phyloP scores from a whole-genome alignment of 2,113 vertebrate species.

The Cervus canadensis region DNA sequence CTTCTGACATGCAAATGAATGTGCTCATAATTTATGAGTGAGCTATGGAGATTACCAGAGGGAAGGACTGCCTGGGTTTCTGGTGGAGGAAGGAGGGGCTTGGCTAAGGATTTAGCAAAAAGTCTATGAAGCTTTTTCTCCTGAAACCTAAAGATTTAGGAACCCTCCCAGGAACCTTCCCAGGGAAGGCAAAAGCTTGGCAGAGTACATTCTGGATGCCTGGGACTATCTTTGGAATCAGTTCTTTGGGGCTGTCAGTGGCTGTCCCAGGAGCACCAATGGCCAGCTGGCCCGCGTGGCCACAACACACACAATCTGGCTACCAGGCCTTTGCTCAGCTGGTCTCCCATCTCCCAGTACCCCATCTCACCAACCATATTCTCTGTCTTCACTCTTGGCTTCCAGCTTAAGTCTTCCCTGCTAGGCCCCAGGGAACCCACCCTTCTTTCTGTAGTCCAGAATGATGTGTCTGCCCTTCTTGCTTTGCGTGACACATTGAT shows the following conservation, averaged over 20 bases:
- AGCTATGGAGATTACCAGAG: constrained; percentile 50
- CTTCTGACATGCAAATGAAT: constrained; percentile 79
- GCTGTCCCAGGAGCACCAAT: background rate
- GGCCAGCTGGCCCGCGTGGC: background rate
- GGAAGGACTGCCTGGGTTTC: constrained; percentile 27
- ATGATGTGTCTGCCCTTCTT: background rate
- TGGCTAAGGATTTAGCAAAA: constrained; percentile 20
- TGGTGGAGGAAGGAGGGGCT: background rate
- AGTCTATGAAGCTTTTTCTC: constrained; percentile 22
- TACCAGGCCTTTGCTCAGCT: background rate
- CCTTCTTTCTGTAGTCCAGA: background rate
- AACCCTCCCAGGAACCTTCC: background rate
- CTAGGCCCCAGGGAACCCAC: background rate
- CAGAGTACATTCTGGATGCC: background rate
- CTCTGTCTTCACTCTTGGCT: background rate
- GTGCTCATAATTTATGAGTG: constrained; percentile 78
- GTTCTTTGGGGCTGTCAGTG: background rate
- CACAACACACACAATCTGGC: background rate
- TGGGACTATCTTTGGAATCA: background rate
- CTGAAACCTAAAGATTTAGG: constrained; percentile 2
- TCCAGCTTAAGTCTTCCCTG: background rate
- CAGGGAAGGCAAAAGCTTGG: background rate
- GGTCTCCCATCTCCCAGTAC: background rate
- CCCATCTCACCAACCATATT: too few species aligned
- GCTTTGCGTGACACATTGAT: background rate